phyloP scores from a whole-genome alignment of 92 coral and sea anemone genomes.

The Palythoa heliodiscus region DNA sequence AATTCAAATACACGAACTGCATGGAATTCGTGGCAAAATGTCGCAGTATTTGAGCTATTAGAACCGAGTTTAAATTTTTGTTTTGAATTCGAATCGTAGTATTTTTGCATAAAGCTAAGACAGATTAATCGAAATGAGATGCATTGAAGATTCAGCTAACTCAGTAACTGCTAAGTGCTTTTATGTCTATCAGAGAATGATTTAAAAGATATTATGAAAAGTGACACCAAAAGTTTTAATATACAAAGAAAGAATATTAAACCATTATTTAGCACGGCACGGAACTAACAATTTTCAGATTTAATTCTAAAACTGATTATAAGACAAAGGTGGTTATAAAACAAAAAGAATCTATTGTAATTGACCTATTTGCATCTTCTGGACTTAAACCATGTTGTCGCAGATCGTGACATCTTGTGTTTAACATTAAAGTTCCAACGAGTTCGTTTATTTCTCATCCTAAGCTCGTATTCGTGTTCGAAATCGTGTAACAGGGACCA shows the following conservation, averaged over 20 bases:
- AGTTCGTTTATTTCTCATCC: not conserved
- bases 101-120: slow-evolving; percentile 3
- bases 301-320: slow-evolving; percentile 1
- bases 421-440: slow-evolving; percentile 8
- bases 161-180: no score
- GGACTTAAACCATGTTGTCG: not conserved
- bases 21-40: not conserved
- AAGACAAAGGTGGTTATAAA: slow-evolving; percentile 6
- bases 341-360: not conserved
- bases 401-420: not conserved
- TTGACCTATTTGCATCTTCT: not conserved
- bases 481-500: no score
- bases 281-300: not conserved
- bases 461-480: not conserved
- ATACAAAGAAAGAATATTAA: slow-evolving; percentile 6
- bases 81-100: not conserved
- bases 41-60: not conserved
- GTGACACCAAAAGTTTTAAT: not conserved
- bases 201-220: slow-evolving; percentile 8
- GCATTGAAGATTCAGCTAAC: slow-evolving; percentile 3
- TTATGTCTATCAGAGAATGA: not conserved
- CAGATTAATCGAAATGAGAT: not conserved
- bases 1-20: not conserved
- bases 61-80: not conserved
- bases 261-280: slow-evolving; percentile 14